These are phyloP conservation scores for Heteromyza rotundicornis DNA, from an alignment of 2,888 invertebrate species.

Conservation along the genomic window DNA sequence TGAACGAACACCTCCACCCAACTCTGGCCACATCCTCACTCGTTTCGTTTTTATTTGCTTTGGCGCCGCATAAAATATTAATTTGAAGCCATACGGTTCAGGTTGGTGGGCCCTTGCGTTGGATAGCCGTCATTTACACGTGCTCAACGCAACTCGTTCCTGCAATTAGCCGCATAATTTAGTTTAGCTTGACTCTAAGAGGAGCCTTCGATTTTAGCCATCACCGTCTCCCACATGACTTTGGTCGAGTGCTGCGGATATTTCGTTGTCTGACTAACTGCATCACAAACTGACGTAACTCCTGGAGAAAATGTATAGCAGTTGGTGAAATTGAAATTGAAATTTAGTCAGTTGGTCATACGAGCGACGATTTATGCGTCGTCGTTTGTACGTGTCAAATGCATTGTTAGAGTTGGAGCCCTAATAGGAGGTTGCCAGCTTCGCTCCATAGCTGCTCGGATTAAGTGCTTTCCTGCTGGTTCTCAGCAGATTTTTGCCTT, in stretches of 20 bases:
- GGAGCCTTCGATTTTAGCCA: not conserved
- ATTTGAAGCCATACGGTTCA: not conserved
- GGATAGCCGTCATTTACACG: not conserved
- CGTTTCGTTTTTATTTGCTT: too few species aligned
- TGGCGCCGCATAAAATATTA: slow-evolving; percentile 4
- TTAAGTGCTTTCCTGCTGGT: not conserved
- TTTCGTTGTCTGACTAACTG: too few species aligned
- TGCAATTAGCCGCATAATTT: not conserved
- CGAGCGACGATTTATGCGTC: not conserved
- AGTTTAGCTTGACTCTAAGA: not conserved
- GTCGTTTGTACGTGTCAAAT: slow-evolving; percentile 4
- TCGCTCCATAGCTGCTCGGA: too few species aligned
- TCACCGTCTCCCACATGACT: too few species aligned
- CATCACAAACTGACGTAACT: too few species aligned
- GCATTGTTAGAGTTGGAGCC: not conserved
- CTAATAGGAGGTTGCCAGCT: too few species aligned
- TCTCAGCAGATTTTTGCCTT: not conserved
- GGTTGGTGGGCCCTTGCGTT: not conserved
- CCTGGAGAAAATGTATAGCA: too few species aligned
- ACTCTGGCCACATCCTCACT: not conserved
- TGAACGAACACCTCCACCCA: not conserved
- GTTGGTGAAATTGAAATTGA: too few species aligned
- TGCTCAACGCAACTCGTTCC: not conserved
- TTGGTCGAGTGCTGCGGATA: too few species aligned
- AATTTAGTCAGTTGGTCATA: too few species aligned